Evolutionary conservation across 2,888 invertebrate species (phyloP).

Genomic region (Miltochrista miniata): DNA sequence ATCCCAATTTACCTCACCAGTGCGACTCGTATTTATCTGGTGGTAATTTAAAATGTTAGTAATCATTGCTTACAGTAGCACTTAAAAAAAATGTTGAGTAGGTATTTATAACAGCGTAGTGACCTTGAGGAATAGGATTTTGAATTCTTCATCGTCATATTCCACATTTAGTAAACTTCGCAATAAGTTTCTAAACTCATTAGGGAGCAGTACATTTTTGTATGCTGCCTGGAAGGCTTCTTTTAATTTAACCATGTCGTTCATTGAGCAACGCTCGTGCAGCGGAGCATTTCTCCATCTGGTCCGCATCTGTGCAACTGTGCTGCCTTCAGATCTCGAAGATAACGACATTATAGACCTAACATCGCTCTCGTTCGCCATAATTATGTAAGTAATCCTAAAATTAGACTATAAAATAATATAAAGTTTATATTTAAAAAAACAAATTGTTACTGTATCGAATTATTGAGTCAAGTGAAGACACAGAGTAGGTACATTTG

Average conservation of each 20-base stretch:
- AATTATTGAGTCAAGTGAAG: no score
- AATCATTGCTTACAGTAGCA: no score
- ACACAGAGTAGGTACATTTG: no score
- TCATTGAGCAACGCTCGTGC: conserved; percentile 69
- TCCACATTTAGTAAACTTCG: conserved; percentile 70
- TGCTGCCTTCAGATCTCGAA: conserved; percentile 64
- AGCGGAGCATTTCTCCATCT: conserved; percentile 61
- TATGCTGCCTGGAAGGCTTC: conserved; percentile 71
- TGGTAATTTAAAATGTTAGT: background rate
- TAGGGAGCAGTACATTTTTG: conserved; percentile 64
- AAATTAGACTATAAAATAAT: conserved; percentile 4
- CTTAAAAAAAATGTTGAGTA: background rate
- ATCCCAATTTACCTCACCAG: conserved; percentile 87
- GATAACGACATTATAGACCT: conserved; percentile 59
- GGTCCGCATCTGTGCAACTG: conserved; percentile 38
- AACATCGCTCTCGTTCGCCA: conserved; percentile 64
- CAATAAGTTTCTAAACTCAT: conserved; percentile 68
- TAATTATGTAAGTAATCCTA: conserved; percentile 20
- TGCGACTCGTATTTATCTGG: conserved; percentile 84
- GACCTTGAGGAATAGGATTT: conserved; percentile 86
- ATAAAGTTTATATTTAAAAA: background rate
- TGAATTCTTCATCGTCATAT: conserved; percentile 83
- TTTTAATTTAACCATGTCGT: conserved; percentile 73
- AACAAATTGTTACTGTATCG: no score
- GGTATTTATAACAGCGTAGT: background rate